Evolutionary conservation across 23 tunicate genomes (phyloP).

Genomic region (Aplidium turbinatum): DNA sequence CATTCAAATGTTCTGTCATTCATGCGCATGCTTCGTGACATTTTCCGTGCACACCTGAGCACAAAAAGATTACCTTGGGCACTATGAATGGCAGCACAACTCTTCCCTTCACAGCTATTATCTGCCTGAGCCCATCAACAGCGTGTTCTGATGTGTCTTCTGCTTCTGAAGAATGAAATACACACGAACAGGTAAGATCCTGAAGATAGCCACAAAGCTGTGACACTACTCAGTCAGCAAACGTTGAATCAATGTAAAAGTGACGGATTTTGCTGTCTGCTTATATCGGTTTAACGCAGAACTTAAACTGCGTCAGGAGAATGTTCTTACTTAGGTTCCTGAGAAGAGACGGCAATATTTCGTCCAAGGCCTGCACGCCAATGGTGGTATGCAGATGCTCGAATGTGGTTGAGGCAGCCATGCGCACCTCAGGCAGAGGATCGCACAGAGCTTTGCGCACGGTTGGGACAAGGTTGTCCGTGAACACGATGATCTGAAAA

Average conservation of each 20-base stretch:
- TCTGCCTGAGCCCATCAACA: conserved; percentile 85
- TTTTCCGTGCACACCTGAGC: no score
- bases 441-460: conserved; percentile 81
- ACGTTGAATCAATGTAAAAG: no score
- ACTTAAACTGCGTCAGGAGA: conserved; percentile 51
- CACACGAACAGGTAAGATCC: no score
- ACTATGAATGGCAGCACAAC: conserved; percentile 89
- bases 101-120: conserved; percentile 82
- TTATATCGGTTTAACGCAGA: no score
- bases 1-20: no score
- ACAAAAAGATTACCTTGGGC: conserved; percentile 97
- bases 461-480: conserved; percentile 80
- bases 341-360: conserved; percentile 67
- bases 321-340: conserved; percentile 52
- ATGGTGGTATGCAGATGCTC: conserved; percentile 81
- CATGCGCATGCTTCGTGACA: no score
- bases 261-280: no score
- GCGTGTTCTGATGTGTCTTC: conserved; percentile 62
- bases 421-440: conserved; percentile 60
- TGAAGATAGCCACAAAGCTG: no score
- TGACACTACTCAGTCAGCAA: no score
- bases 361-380: conserved; percentile 84
- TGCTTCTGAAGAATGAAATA: conserved; percentile 37
- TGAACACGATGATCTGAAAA: conserved; percentile 61
- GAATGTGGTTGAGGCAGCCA: conserved; percentile 88